These are phyloP conservation scores for Seriola quinqueradiata DNA, from an alignment of 2,113 vertebrate species.

Conservation along the genomic window DNA sequence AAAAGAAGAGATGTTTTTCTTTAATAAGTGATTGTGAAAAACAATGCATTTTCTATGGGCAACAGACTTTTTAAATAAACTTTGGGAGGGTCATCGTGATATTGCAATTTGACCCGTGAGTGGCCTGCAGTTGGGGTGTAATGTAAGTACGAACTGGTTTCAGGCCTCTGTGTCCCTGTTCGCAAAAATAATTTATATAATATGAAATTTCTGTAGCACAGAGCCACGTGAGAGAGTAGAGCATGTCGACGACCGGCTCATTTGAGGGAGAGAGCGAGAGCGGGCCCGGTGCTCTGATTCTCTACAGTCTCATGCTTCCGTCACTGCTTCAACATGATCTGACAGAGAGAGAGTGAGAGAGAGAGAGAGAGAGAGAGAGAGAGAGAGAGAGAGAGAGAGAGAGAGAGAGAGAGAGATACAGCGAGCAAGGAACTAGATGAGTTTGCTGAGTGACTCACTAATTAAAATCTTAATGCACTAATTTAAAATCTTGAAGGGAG, in stretches of 20 bases:
- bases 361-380: slow-evolving; percentile 16
- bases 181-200: slow-evolving; percentile 47
- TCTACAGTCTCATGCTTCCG: slow-evolving; percentile 25
- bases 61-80: neutral
- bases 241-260: slow-evolving; percentile 25
- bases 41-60: neutral
- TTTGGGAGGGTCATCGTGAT: neutral
- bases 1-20: neutral
- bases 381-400: too few relatives aligned
- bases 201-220: slow-evolving; percentile 24
- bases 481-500: slow-evolving; percentile 25
- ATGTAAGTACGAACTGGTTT: neutral
- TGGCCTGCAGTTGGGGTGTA: neutral
- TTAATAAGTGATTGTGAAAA: neutral
- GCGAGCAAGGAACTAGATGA: slow-evolving; percentile 1
- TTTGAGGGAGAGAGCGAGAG: slow-evolving; percentile 23
- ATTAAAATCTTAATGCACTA: slow-evolving; percentile 38
- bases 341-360: slow-evolving; percentile 30
- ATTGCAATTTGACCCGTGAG: neutral
- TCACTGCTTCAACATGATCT: slow-evolving; percentile 53
- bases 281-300: slow-evolving; percentile 20
- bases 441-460: slow-evolving; percentile 23
- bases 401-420: slow-evolving; percentile 3
- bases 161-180: slow-evolving; percentile 8
- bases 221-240: slow-evolving; percentile 42